phyloP scores from a whole-genome alignment of 2,888 invertebrate species.

The Drosophila koepferae region DNA sequence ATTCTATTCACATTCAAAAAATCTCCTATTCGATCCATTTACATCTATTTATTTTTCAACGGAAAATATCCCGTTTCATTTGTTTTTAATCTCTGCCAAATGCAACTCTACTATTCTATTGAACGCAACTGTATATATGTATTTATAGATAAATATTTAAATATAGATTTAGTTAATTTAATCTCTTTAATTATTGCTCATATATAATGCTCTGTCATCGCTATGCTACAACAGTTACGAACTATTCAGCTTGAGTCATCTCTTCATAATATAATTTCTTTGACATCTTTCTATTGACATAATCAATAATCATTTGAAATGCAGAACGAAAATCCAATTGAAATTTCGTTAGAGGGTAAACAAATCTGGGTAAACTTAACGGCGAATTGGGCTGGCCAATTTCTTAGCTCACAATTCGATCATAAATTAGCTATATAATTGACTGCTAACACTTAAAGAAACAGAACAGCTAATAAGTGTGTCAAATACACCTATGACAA shows the following conservation, averaged over 20 bases:
- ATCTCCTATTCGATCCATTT: too few species aligned
- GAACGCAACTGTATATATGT: neutral
- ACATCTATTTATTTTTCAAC: neutral
- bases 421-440: constrained; percentile 63
- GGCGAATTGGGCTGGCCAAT: constrained; percentile 39
- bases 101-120: neutral
- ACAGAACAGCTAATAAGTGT: constrained; percentile 51
- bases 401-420: constrained; percentile 45
- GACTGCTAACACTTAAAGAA: constrained; percentile 55
- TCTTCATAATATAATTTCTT: neutral
- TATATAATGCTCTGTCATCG: neutral
- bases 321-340: neutral
- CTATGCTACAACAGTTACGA: neutral
- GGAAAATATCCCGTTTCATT: neutral
- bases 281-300: constrained; percentile 7
- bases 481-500: constrained; percentile 35
- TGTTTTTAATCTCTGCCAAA: neutral
- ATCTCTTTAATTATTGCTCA: neutral
- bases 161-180: neutral
- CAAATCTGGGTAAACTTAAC: constrained; percentile 46
- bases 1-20: neutral
- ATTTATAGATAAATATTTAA: neutral
- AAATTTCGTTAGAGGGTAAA: constrained; percentile 27
- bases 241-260: neutral
- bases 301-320: neutral